phyloP scores from a whole-genome alignment of 1,140 invertebrate species.

The Drosophila repleta region DNA sequence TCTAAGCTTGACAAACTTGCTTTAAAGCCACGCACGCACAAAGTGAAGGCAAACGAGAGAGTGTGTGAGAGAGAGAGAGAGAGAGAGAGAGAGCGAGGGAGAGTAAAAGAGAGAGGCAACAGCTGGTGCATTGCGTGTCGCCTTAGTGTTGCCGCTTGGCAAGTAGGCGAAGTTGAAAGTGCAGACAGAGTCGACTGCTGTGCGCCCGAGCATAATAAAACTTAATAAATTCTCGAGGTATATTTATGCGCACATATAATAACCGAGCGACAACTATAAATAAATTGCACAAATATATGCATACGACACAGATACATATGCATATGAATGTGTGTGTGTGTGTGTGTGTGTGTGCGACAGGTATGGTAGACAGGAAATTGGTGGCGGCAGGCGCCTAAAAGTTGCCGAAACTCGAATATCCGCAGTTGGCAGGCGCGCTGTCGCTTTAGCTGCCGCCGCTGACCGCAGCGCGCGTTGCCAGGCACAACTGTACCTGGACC shows the following conservation, averaged over 20 bases:
- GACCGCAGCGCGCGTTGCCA: slow-evolving; percentile 40
- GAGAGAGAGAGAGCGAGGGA: background rate
- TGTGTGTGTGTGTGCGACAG: background rate
- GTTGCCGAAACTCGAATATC: slow-evolving; percentile 20
- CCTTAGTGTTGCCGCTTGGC: slow-evolving; percentile 6
- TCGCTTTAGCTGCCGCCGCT: slow-evolving; percentile 14
- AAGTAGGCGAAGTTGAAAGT: slow-evolving; percentile 3
- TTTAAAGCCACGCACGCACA: slow-evolving; percentile 53
- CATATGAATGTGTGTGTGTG: background rate
- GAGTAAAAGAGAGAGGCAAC: background rate
- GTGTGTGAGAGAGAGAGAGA: background rate
- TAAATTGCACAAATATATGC: slow-evolving; percentile 44
- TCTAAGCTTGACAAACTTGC: slow-evolving; percentile 61
- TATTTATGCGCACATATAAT: slow-evolving; percentile 80
- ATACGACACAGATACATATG: background rate
- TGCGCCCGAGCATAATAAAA: slow-evolving; percentile 67
- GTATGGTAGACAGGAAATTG: slow-evolving; percentile 31
- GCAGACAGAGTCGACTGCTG: slow-evolving; percentile 41
- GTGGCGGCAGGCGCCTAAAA: slow-evolving; percentile 24
- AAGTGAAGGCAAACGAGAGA: background rate
- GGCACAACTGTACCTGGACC: slow-evolving; percentile 52
- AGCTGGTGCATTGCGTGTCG: slow-evolving; percentile 44
- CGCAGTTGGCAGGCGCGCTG: slow-evolving; percentile 17
- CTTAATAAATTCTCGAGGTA: slow-evolving; percentile 74
- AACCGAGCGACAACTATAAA: slow-evolving; percentile 41